Evolutionary conservation across 2,888 invertebrate genomes (phyloP).

Genomic region (Pomacea canaliculata): DNA sequence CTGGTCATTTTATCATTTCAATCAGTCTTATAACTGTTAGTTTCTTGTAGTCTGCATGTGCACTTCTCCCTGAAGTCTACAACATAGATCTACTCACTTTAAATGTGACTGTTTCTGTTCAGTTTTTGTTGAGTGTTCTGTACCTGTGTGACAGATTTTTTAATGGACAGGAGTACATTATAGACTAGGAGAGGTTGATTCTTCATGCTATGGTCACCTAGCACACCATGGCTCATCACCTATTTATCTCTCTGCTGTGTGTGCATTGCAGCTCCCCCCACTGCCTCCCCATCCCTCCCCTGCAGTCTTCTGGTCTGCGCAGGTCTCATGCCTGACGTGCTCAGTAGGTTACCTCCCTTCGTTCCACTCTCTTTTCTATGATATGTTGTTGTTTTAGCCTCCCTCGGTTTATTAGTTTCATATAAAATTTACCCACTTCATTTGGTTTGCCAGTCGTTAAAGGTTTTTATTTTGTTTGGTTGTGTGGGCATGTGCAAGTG

Average conservation of each 20-base stretch:
- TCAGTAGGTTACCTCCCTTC: slow-evolving; percentile 48
- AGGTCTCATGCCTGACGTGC: slow-evolving; percentile 54
- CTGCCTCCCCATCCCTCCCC: slow-evolving; percentile 41
- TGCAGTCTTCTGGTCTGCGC: slow-evolving; percentile 62
- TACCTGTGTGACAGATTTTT: too few species aligned
- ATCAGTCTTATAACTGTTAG: too few species aligned
- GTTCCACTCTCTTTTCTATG: neutral
- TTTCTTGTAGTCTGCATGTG: too few species aligned
- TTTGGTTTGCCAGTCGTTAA: neutral
- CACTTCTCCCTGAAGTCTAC: too few species aligned
- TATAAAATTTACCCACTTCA: neutral
- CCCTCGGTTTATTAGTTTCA: neutral
- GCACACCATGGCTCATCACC: too few species aligned
- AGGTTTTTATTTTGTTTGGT: neutral
- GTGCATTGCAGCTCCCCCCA: slow-evolving; percentile 29
- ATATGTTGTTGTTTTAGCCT: neutral
- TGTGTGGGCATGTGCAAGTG: neutral
- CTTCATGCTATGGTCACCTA: too few species aligned
- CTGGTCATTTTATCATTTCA: too few species aligned
- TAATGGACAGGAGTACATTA: too few species aligned
- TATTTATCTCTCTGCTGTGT: slow-evolving; percentile 8
- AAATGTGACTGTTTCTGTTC: too few species aligned
- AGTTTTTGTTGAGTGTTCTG: too few species aligned
- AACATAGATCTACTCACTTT: too few species aligned
- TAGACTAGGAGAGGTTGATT: too few species aligned